phyloP scores from a whole-genome alignment of 2,888 invertebrate genomes.

The Diarsia rubi region DNA sequence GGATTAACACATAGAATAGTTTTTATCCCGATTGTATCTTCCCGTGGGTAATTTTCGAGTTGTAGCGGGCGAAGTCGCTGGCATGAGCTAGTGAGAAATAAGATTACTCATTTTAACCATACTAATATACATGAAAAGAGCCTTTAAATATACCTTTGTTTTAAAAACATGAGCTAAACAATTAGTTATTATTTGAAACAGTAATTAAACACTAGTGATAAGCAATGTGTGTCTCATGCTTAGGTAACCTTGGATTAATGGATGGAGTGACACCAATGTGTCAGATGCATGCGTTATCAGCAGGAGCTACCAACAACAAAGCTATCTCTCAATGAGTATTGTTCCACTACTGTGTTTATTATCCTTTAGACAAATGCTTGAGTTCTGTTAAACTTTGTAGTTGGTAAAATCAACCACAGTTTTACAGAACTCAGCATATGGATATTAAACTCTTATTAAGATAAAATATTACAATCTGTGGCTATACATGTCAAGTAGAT shows the following conservation, averaged over 20 bases:
- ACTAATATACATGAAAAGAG: neutral
- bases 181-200: conserved; percentile 38
- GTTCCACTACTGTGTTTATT: conserved; percentile 37
- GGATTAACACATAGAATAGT: no score
- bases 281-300: conserved; percentile 69
- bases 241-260: conserved; percentile 69
- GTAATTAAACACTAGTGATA: conserved; percentile 37
- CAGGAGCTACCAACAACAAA: conserved; percentile 54
- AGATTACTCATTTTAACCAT: neutral
- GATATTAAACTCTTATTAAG: neutral
- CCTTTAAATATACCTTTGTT: neutral
- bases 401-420: neutral
- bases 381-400: neutral
- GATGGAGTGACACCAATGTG: conserved; percentile 57
- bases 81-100: neutral
- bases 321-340: conserved; percentile 57
- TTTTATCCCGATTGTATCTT: no score
- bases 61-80: no score
- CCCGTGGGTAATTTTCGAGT: no score
- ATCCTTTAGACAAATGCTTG: neutral
- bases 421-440: no score
- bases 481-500: neutral
- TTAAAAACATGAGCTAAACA: conserved; percentile 7
- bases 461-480: neutral
- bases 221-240: conserved; percentile 32